These are phyloP conservation scores for Gavialis gangeticus DNA, from an alignment of 2,113 vertebrate genomes.

Conservation along the genomic window DNA sequence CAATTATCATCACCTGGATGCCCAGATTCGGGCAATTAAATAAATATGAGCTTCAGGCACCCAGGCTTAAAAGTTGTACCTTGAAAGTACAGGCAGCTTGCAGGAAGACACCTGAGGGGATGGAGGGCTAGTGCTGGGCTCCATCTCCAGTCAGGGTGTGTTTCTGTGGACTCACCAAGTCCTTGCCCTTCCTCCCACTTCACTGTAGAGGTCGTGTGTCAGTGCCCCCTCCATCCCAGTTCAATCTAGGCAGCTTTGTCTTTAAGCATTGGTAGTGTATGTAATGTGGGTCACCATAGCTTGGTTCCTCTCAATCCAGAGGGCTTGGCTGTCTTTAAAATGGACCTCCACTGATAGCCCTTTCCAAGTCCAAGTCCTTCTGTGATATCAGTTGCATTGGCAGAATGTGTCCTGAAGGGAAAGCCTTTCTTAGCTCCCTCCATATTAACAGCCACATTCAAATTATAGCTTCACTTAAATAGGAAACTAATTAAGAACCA, in stretches of 20 bases:
- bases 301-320: neutral
- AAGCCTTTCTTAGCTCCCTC: neutral
- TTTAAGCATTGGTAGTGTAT: neutral
- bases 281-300: neutral
- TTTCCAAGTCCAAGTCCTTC: neutral
- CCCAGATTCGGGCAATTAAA: too few species aligned
- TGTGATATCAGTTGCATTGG: neutral
- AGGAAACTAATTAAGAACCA: neutral
- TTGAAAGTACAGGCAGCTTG: neutral
- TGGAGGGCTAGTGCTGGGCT: neutral
- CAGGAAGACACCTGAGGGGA: neutral
- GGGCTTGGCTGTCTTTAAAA: neutral
- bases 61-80: neutral
- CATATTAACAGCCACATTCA: neutral
- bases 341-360: neutral
- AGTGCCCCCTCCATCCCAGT: too few species aligned
- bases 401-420: neutral
- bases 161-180: neutral
- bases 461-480: fast-evolving
- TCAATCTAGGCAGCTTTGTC: too few species aligned
- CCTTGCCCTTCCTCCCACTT: neutral
- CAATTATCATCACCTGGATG: fast-evolving
- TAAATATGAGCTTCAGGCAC: fast-evolving
- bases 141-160: too few species aligned
- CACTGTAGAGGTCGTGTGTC: neutral